Percentiles rank a stretch among this genome's conserved stretches.
These are phyloP conservation scores for Lasioglossum zephyrum DNA, from an alignment of 2,888 invertebrate genomes.

Conservation along the genomic window DNA sequence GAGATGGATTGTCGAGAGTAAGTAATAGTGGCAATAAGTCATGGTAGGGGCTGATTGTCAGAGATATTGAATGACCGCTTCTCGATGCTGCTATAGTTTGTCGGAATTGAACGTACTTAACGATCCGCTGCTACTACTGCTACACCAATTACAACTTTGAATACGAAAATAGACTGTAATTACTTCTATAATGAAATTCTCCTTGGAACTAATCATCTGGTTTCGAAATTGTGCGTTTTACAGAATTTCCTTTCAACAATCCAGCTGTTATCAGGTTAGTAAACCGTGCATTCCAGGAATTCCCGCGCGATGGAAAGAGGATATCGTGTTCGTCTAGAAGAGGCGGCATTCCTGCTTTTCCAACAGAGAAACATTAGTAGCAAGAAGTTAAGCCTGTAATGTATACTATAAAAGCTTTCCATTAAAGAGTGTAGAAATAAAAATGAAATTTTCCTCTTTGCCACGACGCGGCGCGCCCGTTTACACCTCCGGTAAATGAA, in stretches of 20 bases:
- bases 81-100: not conserved
- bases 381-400: constrained; percentile 31
- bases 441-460: not conserved
- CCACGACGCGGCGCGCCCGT: not conserved
- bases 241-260: not conserved
- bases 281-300: not conserved
- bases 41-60: not conserved
- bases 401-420: constrained; percentile 40
- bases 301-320: not conserved
- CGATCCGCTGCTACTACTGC: not conserved
- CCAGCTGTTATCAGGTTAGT: not conserved
- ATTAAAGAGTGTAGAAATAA: constrained; percentile 28
- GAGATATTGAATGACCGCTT: not conserved
- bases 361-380: not conserved
- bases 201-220: not conserved
- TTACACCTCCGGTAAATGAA: constrained; percentile 13
- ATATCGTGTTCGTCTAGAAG: not conserved
- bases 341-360: not conserved
- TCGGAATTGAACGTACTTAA: not conserved
- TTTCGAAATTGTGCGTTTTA: not conserved
- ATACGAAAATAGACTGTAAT: not conserved
- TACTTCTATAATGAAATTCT: not conserved
- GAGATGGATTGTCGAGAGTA: constrained; percentile 4
- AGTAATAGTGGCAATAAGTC: not conserved
- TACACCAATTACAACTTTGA: not conserved